A percentile compares a stretch with the other conserved stretches of the same genome.
Evolutionary conservation across 1,140 invertebrate genomes (phyloP).

Genomic region (Hydropsyche tenuis): DNA sequence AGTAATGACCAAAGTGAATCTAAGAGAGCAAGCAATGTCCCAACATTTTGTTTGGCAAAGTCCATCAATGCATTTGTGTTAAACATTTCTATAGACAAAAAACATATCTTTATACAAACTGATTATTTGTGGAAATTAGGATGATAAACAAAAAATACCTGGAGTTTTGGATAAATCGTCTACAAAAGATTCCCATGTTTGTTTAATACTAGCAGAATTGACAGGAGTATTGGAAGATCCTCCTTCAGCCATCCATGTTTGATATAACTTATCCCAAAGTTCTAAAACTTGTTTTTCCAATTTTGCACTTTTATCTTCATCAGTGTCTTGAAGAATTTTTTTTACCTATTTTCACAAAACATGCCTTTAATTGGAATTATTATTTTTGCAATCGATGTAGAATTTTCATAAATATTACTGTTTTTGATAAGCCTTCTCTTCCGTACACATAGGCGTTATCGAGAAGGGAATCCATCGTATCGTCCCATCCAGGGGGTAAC

Average conservation of each 20-base stretch:
- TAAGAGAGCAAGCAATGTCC: constrained; percentile 85
- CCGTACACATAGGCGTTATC: constrained; percentile 94
- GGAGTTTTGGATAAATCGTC: constrained; percentile 76
- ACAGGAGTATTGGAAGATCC: constrained; percentile 70
- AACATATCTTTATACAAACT: not conserved
- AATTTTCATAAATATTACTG: too few relatives aligned
- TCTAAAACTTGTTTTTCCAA: constrained; percentile 92
- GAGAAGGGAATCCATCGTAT: constrained; percentile 83
- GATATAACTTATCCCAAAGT: constrained; percentile 92
- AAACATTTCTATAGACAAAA: constrained; percentile 67
- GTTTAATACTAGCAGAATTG: constrained; percentile 70
- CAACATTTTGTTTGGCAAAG: constrained; percentile 92
- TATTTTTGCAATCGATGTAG: too few relatives aligned
- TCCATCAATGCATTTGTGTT: constrained; percentile 77
- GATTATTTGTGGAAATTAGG: too few relatives aligned
- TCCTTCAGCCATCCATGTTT: constrained; percentile 80
- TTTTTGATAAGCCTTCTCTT: constrained; percentile 80
- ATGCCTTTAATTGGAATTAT: too few relatives aligned
- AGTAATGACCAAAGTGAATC: constrained; percentile 93
- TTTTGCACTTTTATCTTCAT: constrained; percentile 80
- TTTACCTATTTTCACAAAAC: constrained; percentile 64
- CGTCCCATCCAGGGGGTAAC: constrained; percentile 77
- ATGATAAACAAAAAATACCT: constrained; percentile 55
- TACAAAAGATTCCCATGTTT: constrained; percentile 75
- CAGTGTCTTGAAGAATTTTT: constrained; percentile 80